These are phyloP conservation scores for Tuberolachnus salignus DNA, from an alignment of 2,888 invertebrate genomes.

Conservation along the genomic window DNA sequence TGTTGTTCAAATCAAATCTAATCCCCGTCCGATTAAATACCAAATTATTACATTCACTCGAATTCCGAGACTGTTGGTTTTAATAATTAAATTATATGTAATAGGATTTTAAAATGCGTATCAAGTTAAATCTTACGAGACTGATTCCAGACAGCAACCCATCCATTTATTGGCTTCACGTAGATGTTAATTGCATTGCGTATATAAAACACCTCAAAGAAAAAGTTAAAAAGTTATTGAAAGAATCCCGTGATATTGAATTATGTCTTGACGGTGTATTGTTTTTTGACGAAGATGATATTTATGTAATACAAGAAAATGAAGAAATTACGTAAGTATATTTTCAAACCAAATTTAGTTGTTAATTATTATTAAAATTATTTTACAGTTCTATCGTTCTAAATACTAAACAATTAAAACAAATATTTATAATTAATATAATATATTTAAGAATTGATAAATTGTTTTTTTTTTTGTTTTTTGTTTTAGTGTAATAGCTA, in stretches of 20 bases:
- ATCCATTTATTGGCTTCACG: slow-evolving; percentile 25
- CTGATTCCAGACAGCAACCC: background rate
- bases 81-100: background rate
- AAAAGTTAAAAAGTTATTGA: slow-evolving; percentile 34
- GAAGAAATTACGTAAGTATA: slow-evolving; percentile 49
- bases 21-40: too few relatives aligned
- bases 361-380: background rate
- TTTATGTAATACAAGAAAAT: slow-evolving; percentile 39
- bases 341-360: background rate
- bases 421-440: too few relatives aligned
- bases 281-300: slow-evolving; percentile 48
- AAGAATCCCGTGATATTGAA: slow-evolving; percentile 34
- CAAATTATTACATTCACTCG: too few relatives aligned
- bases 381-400: too few relatives aligned
- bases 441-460: background rate
- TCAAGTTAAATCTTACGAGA: slow-evolving; percentile 33
- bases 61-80: background rate
- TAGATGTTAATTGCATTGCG: slow-evolving; percentile 6
- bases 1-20: too few relatives aligned
- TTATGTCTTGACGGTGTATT: slow-evolving; percentile 31
- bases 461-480: background rate
- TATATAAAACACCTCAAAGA: slow-evolving; percentile 37
- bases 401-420: too few relatives aligned
- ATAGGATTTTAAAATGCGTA: slow-evolving; percentile 31
- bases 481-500: slow-evolving; percentile 21